Evolutionary conservation across 2,797 vertebrate genomes (phyloP).

Genomic region (Onychomys leucogaster): DNA sequence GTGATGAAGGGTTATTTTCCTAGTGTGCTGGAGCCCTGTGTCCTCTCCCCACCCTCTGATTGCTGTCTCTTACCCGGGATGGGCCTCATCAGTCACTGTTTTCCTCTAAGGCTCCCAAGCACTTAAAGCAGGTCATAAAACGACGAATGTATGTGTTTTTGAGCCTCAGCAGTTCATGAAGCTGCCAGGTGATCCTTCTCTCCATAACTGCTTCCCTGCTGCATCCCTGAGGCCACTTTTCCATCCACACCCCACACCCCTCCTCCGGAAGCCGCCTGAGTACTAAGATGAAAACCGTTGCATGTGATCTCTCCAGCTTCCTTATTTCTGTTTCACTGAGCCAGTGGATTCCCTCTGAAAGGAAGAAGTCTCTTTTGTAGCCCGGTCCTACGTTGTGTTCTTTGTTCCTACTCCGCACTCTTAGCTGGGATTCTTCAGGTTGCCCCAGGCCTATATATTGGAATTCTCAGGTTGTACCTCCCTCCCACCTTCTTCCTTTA

Average conservation of each 20-base stretch:
- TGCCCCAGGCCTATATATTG: neutral
- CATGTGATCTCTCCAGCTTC: neutral
- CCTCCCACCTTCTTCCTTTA: no score
- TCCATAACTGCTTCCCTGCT: neutral
- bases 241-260: neutral
- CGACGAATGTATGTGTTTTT: neutral
- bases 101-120: neutral
- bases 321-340: neutral
- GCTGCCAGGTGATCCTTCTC: neutral
- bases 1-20: neutral
- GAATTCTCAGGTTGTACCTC: no score
- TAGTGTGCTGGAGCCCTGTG: neutral
- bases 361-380: neutral
- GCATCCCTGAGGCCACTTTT: neutral
- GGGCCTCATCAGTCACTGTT: neutral
- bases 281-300: neutral
- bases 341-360: neutral
- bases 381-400: neutral
- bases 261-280: neutral
- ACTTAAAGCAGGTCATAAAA: neutral
- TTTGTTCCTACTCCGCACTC: neutral
- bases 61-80: neutral
- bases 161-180: neutral
- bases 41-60: neutral
- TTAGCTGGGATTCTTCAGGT: neutral